Base-by-base conservation (phyloP, 30 jellyfish, hydroid and myxozoan species). In the Chironex yamaguchii region DNA sequence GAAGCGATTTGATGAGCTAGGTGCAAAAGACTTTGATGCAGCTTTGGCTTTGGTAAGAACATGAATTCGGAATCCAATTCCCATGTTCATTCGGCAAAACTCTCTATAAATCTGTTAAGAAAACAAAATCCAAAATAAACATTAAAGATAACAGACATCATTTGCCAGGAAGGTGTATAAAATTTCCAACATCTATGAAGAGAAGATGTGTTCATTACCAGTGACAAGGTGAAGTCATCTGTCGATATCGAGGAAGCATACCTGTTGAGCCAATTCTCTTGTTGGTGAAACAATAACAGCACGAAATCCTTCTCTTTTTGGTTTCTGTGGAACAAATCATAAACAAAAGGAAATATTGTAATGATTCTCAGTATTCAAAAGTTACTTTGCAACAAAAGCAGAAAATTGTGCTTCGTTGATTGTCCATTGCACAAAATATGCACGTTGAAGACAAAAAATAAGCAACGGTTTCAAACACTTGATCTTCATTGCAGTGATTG, bases 251-350 rank as follows among this genome's bases (percentile, higher is more conserved):
- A n/a, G n/a, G n/a, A n/a, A 24, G 53, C 42, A 21, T 51, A 94
- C 99, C 95, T 94, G 99, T 49, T 90, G 96, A 1, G 98, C 92
- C 64, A 94, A 79, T 67, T 94, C 99, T 78, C 97, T 84, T 21
- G 99, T 94, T 9, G 99, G 99, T 23, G 97, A 91, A 22, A 94
- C 58, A 2, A 94, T 82, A 22, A 94, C 94, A 0, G 97, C 99
- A 23, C 97, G 74, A 34, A 94, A 64, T 3, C 99, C 99, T 63
- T 27, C 81, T 21, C 87, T 88, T 49, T 69, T 82, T 53, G 98
- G 97, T 22, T 70, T 91, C 98, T 92, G 81, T 21, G 71, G 66
- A 20, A 24, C 54, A 62, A 65, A 77, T 63, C 29, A 14, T n/a
- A n/a, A 67, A 23, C 14, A 12, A n/a, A n/a, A n/a, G n/a, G n/a